Conservation (phyloP, 2,888 invertebrate species). For the Baronia brevicornis region DNA sequence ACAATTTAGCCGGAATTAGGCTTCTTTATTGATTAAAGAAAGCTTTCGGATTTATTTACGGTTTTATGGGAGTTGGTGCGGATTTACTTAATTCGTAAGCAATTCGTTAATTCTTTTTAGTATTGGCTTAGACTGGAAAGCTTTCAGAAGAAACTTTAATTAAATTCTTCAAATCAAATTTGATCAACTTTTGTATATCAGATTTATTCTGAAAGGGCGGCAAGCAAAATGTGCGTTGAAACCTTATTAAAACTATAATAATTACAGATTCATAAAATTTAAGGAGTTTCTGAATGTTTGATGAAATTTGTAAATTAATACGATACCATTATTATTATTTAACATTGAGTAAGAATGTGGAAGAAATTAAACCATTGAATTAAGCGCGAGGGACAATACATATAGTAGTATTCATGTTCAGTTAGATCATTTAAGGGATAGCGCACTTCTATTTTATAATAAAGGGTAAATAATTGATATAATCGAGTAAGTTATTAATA, state of each 20-base stretch:
- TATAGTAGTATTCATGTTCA: no score
- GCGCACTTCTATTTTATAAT: no score
- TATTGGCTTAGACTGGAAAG: slow-evolving; percentile 12
- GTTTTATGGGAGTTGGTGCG: slow-evolving; percentile 38
- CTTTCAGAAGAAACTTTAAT: slow-evolving; percentile 14
- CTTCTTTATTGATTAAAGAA: slow-evolving; percentile 26
- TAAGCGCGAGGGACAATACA: no score
- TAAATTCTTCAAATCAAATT: slow-evolving; percentile 6
- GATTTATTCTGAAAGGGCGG: slow-evolving; percentile 1
- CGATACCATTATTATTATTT: no score
- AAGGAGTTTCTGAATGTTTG: no score
- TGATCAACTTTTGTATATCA: slow-evolving; percentile 1
- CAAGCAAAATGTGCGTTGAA: background rate
- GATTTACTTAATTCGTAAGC: slow-evolving; percentile 32
- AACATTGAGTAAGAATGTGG: no score
- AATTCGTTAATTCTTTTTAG: slow-evolving; percentile 18
- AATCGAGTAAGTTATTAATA: background rate
- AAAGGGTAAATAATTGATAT: no score
- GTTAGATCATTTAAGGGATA: no score
- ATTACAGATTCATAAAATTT: no score
- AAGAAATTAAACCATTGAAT: no score
- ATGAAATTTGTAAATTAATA: no score
- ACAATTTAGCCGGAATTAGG: slow-evolving; percentile 14
- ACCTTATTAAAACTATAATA: no score
- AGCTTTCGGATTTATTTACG: slow-evolving; percentile 31